These are phyloP conservation scores for Meles meles DNA, from an alignment of 2,113 vertebrate species.

Conservation along the genomic window DNA sequence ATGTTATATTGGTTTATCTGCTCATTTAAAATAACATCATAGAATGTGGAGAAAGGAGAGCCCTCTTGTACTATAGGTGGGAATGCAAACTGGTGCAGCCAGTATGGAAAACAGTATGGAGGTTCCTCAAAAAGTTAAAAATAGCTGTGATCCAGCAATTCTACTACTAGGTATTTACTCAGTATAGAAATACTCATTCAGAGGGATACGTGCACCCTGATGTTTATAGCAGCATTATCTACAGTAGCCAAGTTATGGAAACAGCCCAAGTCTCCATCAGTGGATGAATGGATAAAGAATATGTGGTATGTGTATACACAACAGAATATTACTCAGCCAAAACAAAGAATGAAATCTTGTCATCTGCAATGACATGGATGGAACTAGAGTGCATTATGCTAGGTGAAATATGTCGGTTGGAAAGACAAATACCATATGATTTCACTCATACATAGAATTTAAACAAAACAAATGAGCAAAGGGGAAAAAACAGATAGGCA, in stretches of 20 bases:
- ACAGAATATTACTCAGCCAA: neutral
- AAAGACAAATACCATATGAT: neutral
- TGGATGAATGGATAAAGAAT: neutral
- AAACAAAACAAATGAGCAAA: neutral
- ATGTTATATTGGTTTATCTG: neutral
- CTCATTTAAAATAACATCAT: neutral
- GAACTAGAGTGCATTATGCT: neutral
- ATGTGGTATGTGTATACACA: neutral
- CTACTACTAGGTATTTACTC: neutral
- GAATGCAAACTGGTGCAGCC: neutral
- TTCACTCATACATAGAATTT: neutral
- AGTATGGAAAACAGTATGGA: neutral
- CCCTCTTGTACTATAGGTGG: neutral
- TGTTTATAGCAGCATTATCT: neutral
- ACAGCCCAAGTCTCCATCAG: neutral
- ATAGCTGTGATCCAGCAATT: neutral
- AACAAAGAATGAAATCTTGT: neutral
- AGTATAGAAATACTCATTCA: neutral
- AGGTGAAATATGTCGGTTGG: neutral
- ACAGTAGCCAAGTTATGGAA: neutral
- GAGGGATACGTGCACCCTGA: neutral
- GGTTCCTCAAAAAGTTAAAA: neutral
- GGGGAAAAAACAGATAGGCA: neutral
- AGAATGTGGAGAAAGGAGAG: neutral
- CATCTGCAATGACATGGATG: neutral